Evolutionary conservation across 2,797 vertebrate species (phyloP).

Genomic region (Diglossa cyanea): DNA sequence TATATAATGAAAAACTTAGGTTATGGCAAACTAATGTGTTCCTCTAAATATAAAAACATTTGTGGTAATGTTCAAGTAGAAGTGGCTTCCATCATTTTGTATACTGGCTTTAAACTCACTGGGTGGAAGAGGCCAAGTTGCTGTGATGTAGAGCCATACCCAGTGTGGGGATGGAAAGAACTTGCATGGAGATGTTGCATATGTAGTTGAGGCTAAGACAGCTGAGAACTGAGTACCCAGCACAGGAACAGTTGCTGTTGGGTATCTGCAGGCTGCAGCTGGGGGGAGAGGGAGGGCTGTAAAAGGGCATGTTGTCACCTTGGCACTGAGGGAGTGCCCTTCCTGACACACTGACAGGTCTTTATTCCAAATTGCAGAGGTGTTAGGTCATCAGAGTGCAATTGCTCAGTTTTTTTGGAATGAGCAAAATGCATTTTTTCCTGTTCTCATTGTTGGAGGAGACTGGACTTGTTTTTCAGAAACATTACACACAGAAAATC

Average conservation of each 20-base stretch:
- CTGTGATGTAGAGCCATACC: fast-evolving
- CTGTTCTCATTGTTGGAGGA: not conserved
- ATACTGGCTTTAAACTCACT: not conserved
- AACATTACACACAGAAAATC: not conserved
- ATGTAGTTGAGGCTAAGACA: not conserved
- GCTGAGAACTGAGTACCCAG: not conserved
- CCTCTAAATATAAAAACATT: not conserved
- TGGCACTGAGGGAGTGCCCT: not conserved
- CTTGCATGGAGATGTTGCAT: not conserved
- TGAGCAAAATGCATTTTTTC: not conserved
- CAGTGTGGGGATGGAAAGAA: not conserved
- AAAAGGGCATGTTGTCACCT: not conserved
- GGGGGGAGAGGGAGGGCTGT: not conserved
- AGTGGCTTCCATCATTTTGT: not conserved
- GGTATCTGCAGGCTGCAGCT: not conserved
- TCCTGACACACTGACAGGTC: not conserved
- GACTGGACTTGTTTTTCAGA: slow-evolving; percentile 17
- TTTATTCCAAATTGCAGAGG: not conserved
- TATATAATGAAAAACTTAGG: not conserved
- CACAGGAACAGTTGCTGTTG: not conserved
- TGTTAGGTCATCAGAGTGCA: not conserved
- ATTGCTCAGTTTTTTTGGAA: not conserved
- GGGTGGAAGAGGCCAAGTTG: not conserved
- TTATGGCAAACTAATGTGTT: not conserved
- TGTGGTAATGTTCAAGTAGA: not conserved